A percentile compares a stretch with the other conserved stretches of the same genome.
Conservation (phyloP, 2,797 vertebrate genomes). For the Pagetopsis macropterus region DNA sequence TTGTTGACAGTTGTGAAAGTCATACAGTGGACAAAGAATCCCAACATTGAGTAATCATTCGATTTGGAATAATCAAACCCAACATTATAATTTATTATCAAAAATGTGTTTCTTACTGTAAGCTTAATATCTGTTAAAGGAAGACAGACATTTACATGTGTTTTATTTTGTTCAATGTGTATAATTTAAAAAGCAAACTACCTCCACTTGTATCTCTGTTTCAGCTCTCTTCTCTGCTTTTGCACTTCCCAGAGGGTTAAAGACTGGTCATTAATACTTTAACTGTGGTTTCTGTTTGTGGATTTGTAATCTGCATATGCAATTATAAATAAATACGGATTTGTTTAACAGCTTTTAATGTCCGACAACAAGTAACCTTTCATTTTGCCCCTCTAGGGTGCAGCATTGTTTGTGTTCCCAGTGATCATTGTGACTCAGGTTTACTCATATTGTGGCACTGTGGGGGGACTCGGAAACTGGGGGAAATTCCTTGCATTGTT, state of each 20-base stretch:
- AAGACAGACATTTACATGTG: neutral
- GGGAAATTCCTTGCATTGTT: conserved; percentile 75
- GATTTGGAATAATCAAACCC: neutral
- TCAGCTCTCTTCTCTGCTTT: conserved; percentile 17
- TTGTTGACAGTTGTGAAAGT: neutral
- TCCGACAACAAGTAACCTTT: conserved; percentile 14
- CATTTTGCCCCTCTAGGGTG: conserved; percentile 64
- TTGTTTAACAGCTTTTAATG: neutral
- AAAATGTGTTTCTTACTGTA: neutral
- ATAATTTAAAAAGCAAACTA: conserved; percentile 44
- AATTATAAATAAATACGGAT: conserved; percentile 39
- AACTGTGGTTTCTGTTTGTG: conserved; percentile 10
- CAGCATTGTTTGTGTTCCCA: conserved; percentile 56
- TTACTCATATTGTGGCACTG: conserved; percentile 15
- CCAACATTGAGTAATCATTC: neutral
- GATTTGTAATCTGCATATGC: conserved; percentile 30
- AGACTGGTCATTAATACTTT: conserved; percentile 15
- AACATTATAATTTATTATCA: neutral
- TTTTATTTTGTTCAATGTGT: conserved; percentile 3
- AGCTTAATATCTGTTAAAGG: neutral
- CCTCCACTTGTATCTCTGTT: conserved; percentile 49
- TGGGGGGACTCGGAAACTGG: conserved; percentile 54
- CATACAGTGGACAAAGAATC: neutral
- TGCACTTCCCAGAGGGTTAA: conserved; percentile 31
- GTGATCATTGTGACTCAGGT: conserved; percentile 2